Conservation (phyloP, 2,113 vertebrate genomes). For the Glaucomys volans region DNA sequence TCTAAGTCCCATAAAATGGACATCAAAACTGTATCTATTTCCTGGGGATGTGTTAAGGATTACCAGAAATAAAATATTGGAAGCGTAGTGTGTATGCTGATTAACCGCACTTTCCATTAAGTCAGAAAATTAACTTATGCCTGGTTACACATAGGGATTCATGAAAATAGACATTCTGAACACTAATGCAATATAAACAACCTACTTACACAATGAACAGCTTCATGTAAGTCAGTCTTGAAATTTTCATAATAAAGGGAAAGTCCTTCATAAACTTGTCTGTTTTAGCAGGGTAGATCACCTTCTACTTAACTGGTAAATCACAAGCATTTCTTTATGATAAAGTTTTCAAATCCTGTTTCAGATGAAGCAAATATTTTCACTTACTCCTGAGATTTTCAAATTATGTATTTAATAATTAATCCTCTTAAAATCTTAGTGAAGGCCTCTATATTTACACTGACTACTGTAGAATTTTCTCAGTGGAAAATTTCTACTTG, state of each 20-base stretch:
- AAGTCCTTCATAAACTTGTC: slow-evolving; percentile 82
- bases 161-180: slow-evolving; percentile 25
- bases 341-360: slow-evolving; percentile 86
- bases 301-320: slow-evolving; percentile 86
- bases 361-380: slow-evolving; percentile 52
- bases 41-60: slow-evolving; percentile 30
- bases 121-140: slow-evolving; percentile 35
- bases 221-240: background rate
- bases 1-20: background rate
- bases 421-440: slow-evolving; percentile 52
- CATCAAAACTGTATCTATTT: background rate
- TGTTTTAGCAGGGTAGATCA: slow-evolving; percentile 85
- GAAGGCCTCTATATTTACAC: slow-evolving; percentile 34
- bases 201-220: background rate
- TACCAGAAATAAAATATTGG: background rate
- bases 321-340: slow-evolving; percentile 85
- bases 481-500: slow-evolving; percentile 14
- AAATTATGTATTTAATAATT: background rate
- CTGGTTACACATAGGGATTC: background rate
- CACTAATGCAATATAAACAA: background rate
- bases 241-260: slow-evolving; percentile 38
- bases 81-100: background rate
- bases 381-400: slow-evolving; percentile 55
- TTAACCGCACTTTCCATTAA: slow-evolving; percentile 32
- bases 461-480: slow-evolving; percentile 33